These are phyloP conservation scores for Acronicta leporina DNA, from an alignment of 2,888 invertebrate species.

Conservation along the genomic window DNA sequence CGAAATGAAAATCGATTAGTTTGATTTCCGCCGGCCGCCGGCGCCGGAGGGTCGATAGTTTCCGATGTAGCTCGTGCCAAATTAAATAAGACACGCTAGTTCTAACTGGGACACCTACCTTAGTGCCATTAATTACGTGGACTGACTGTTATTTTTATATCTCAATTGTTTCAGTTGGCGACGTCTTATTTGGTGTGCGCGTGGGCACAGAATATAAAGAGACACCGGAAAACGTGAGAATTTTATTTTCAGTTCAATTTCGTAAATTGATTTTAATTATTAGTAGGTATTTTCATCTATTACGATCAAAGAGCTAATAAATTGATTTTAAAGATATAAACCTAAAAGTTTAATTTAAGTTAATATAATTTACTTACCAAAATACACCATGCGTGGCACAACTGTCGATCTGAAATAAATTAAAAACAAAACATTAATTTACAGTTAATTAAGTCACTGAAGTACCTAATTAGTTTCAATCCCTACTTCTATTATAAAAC, in stretches of 20 bases:
- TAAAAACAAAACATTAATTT: slow-evolving; percentile 22
- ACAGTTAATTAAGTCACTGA: background rate
- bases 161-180: slow-evolving; percentile 32
- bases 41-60: slow-evolving; percentile 81
- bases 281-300: too few relatives aligned
- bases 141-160: slow-evolving; percentile 47
- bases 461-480: background rate
- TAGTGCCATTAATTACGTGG: slow-evolving; percentile 55
- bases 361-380: slow-evolving; percentile 31
- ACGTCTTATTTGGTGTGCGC: slow-evolving; percentile 21
- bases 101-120: slow-evolving; percentile 58
- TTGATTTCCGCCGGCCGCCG: slow-evolving; percentile 84
- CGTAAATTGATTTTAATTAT: too few relatives aligned
- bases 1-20: slow-evolving; percentile 89
- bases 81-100: slow-evolving; percentile 82
- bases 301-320: too few relatives aligned
- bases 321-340: too few relatives aligned
- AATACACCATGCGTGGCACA: slow-evolving; percentile 14
- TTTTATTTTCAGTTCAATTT: background rate
- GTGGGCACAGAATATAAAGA: slow-evolving; percentile 7
- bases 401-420: slow-evolving; percentile 41
- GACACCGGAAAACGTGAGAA: background rate
- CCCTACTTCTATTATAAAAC: background rate
- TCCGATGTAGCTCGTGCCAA: slow-evolving; percentile 76
- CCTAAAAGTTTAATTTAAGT: too few relatives aligned